phyloP scores from a whole-genome alignment of 92 coral and sea anemone species.

The Phenganax stokvisi region DNA sequence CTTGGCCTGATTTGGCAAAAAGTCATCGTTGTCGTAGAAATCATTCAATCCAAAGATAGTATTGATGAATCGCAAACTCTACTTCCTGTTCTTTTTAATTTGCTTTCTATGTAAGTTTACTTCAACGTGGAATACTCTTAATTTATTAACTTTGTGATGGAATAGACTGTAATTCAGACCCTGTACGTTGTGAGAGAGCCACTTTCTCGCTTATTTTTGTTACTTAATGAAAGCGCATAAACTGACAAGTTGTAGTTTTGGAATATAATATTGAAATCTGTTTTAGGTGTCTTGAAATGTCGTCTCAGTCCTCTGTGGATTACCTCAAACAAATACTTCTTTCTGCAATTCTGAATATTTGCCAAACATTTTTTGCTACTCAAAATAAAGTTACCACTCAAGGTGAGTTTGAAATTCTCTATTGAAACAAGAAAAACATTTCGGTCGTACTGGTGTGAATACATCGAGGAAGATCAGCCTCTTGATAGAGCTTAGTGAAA shows the following conservation, averaged over 20 bases:
- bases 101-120: slow-evolving; percentile 61
- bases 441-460: not conserved
- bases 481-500: not conserved
- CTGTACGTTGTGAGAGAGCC: no score
- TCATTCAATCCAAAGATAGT: slow-evolving; percentile 67
- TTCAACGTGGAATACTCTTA: not conserved
- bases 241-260: no score
- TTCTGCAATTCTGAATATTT: slow-evolving; percentile 63
- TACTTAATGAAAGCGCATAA: not conserved
- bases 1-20: slow-evolving; percentile 57
- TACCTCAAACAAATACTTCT: slow-evolving; percentile 76
- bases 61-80: slow-evolving; percentile 58
- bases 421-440: not conserved
- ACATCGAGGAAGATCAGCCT: not conserved
- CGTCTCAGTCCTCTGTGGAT: slow-evolving; percentile 59
- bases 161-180: no score
- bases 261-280: no score
- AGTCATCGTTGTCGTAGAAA: slow-evolving; percentile 60
- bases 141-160: no score
- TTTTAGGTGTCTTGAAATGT: slow-evolving; percentile 71
- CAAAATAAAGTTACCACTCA: slow-evolving; percentile 41
- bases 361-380: slow-evolving; percentile 48
- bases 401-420: slow-evolving; percentile 45
- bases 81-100: slow-evolving; percentile 63
- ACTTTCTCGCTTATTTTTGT: not conserved